A percentile compares a stretch with the other conserved stretches of the same genome.
Conservation (phyloP, 1,140 invertebrate species). For the Aethina tumida region DNA sequence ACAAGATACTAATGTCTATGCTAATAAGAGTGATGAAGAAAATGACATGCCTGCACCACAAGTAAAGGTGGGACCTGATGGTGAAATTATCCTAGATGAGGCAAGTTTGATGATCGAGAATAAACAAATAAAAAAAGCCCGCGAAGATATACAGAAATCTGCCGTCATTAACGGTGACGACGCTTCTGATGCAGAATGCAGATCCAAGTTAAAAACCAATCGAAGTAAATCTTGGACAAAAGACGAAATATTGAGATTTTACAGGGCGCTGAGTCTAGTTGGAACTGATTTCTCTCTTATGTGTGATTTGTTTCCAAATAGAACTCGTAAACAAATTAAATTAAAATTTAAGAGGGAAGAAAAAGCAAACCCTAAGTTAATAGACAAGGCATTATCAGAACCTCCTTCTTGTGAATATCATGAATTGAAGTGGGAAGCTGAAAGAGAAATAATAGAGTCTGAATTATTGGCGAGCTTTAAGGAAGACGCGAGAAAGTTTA, state of each 20-base stretch:
- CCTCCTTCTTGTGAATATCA: slow-evolving; percentile 38
- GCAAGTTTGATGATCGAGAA: slow-evolving; percentile 75
- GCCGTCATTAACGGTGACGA: slow-evolving; percentile 59
- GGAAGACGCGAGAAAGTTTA: too few relatives aligned
- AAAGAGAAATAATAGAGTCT: slow-evolving; percentile 31
- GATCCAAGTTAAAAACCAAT: slow-evolving; percentile 52
- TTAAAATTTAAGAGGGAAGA: slow-evolving; percentile 52
- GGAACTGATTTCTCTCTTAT: slow-evolving; percentile 87
- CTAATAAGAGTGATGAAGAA: slow-evolving; percentile 36
- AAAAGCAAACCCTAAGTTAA: slow-evolving; percentile 33
- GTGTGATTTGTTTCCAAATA: slow-evolving; percentile 65
- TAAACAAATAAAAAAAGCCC: slow-evolving; percentile 48
- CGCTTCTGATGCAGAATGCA: slow-evolving; percentile 44
- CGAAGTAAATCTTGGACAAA: slow-evolving; percentile 56
- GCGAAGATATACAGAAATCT: slow-evolving; percentile 53
- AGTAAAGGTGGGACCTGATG: slow-evolving; percentile 80
- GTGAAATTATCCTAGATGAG: slow-evolving; percentile 78
- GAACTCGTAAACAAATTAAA: slow-evolving; percentile 71
- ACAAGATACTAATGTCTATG: slow-evolving; percentile 1
- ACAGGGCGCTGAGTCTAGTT: slow-evolving; percentile 73
- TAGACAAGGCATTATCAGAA: slow-evolving; percentile 39
- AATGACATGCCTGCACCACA: slow-evolving; percentile 61
- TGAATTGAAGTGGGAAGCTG: slow-evolving; percentile 37
- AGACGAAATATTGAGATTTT: slow-evolving; percentile 75
- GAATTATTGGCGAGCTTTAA: too few relatives aligned